Base-by-base conservation (phyloP, 2,888 invertebrate genomes). In the Nowickia ferox region DNA sequence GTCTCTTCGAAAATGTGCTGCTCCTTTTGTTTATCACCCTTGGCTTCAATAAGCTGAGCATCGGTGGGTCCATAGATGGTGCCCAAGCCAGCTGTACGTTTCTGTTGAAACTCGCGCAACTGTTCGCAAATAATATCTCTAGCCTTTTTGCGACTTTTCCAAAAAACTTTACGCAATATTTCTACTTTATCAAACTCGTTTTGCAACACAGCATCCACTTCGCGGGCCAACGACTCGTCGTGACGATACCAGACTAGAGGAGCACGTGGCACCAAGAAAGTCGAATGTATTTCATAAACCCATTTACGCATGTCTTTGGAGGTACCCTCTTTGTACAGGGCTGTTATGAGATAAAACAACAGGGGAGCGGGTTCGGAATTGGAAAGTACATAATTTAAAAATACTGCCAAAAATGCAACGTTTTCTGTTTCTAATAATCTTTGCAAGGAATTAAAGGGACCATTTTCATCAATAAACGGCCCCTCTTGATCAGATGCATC, bases 211-310 rank as follows among this genome's bases (percentile, higher is more conserved):
- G 97, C 96, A 92, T 98, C 98, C 74, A 98, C 97, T 94, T 98
- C 97, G 87, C 97, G 95, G 13, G 97, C 97, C 92, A 97, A 95
- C 89, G 96, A 96, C 91, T 98, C 98, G 90, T 93, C 92, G 48
- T 92, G 92, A n/a, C 90, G 91, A 87, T 91, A 93, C 92, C 92
- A 92, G 8, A 92, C 89, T 17, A 93, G 84, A 10, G 93, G 92
- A 89, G 98, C 97, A 90, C 96, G 95, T 85, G 98, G 98, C 90
- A 97, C 97, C 84, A 98, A 94, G 94, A 99, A 99, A 90, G 97
- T 97, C 88, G 98, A 98, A 93, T 98, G 98, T 91, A 99, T 98
- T 94, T 99, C 99, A 94, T 99, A 99, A 5, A 99, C 99, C 99
- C 99, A 99, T 92, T 98, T 97, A 78, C 97, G 95, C 95, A 99